Conservation (phyloP, 2,113 vertebrate genomes). For the Burhinus bistriatus region DNA sequence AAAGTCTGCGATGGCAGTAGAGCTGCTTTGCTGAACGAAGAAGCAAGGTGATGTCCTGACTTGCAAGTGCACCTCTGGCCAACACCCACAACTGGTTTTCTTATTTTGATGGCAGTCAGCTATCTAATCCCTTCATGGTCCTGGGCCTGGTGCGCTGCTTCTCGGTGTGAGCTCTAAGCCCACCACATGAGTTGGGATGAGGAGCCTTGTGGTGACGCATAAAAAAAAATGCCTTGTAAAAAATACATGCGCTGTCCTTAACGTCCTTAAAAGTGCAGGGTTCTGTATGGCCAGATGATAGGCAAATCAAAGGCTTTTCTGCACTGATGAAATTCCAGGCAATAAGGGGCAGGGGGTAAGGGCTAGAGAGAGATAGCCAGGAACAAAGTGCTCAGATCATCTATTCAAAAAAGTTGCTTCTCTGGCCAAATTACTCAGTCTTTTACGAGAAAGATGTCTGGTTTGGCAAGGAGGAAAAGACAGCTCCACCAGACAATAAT, state of each 20-base stretch:
- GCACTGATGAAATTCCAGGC: not conserved
- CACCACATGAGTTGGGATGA: not conserved
- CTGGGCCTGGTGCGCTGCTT: not conserved
- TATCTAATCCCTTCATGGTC: not conserved
- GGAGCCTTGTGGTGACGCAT: not conserved
- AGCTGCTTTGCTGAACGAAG: not conserved
- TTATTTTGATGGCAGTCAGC: not conserved
- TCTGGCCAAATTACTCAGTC: conserved; percentile 24
- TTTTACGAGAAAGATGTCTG: conserved; percentile 27
- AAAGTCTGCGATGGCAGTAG: not conserved
- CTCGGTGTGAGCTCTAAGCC: not conserved
- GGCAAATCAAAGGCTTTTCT: not conserved
- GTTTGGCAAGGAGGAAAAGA: conserved; percentile 5
- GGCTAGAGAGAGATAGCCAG: not conserved
- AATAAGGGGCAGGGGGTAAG: not conserved
- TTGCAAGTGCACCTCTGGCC: not conserved
- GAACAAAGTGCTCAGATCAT: conserved; percentile 27
- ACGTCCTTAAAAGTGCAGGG: not conserved
- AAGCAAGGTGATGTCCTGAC: not conserved
- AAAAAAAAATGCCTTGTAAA: conserved; percentile 9
- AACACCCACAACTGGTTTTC: not conserved
- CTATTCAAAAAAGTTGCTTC: not conserved
- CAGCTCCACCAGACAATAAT: not conserved
- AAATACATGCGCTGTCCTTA: not conserved
- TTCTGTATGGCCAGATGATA: not conserved